These are phyloP conservation scores for Haemorhous mexicanus DNA, from an alignment of 2,113 vertebrate species.

Conservation along the genomic window DNA sequence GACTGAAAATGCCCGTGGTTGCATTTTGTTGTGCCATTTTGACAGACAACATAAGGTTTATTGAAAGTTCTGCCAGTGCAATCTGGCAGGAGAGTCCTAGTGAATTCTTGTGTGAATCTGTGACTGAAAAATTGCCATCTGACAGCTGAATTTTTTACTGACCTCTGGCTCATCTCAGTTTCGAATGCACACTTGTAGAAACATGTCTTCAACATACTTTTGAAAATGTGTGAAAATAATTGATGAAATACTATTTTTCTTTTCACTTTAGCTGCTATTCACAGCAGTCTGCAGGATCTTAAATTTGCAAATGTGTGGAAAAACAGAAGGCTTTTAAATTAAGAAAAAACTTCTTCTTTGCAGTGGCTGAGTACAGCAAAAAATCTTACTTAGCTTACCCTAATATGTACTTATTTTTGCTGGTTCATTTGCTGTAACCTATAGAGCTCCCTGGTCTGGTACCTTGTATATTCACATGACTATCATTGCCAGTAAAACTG, in stretches of 20 bases:
- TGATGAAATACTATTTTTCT: not conserved
- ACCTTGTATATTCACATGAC: not conserved
- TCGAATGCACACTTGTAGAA: not conserved
- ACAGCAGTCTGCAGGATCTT: not conserved
- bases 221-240: not conserved
- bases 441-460: not conserved
- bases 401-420: not conserved
- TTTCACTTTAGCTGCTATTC: not conserved
- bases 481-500: not conserved
- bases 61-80: not conserved
- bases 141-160: constrained; percentile 1
- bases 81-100: not conserved
- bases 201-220: not conserved
- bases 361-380: not conserved
- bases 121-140: not conserved
- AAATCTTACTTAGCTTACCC: not conserved
- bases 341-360: not conserved
- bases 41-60: not conserved
- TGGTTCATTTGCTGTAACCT: not conserved
- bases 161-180: not conserved
- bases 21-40: not conserved
- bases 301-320: not conserved
- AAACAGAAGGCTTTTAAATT: not conserved
- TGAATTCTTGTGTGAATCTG: not conserved
- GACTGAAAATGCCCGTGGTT: not conserved